phyloP scores from a whole-genome alignment of 2,113 vertebrate genomes.

The Barbus barbus region DNA sequence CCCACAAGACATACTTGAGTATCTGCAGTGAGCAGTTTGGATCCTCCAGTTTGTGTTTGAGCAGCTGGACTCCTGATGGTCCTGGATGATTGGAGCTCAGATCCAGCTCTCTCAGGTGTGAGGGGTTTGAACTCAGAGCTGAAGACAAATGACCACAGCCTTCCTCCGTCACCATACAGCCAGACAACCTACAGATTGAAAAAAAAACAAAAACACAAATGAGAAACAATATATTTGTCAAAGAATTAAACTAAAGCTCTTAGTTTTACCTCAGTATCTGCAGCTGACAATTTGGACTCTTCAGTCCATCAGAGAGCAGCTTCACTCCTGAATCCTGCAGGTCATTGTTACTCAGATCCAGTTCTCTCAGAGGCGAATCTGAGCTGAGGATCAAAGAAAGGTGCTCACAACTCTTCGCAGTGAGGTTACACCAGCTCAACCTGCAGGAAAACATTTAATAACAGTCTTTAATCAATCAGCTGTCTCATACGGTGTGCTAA shows the following conservation, averaged over 20 bases:
- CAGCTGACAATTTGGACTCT: conserved; percentile 15
- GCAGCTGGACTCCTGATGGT: not conserved
- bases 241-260: no score
- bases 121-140: not conserved
- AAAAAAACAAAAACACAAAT: not conserved
- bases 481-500: not conserved
- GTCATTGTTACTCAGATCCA: conserved; percentile 42
- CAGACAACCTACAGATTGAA: not conserved
- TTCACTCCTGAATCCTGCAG: not conserved
- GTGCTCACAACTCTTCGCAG: conserved; percentile 21
- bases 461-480: not conserved
- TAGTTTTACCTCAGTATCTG: not conserved
- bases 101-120: not conserved
- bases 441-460: not conserved
- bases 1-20: not conserved
- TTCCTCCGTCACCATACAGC: conserved; percentile 13
- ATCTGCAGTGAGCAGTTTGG: not conserved
- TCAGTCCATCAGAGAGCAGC: not conserved
- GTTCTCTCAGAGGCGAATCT: not conserved
- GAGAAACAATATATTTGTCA: no score
- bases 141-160: not conserved
- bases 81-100: not conserved
- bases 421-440: conserved; percentile 40
- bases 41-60: not conserved
- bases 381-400: conserved; percentile 3